Evolutionary conservation across 2,888 invertebrate species (phyloP), one percentile per base, ranked within the genome.

Genomic region (Xestia c-nigrum): DNA sequence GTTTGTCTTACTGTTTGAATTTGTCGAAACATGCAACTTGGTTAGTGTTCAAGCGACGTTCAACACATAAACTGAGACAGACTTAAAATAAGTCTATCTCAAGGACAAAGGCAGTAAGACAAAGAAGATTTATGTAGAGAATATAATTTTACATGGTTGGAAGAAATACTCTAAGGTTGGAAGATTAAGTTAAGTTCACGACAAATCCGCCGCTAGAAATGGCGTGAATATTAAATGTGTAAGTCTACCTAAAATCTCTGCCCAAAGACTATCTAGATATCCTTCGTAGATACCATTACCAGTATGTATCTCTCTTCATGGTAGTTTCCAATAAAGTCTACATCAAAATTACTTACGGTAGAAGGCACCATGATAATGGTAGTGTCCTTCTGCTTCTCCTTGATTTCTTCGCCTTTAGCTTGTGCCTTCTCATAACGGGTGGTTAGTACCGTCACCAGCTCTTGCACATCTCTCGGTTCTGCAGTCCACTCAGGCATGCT

Each of bases 401-500:
- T 90, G 46, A 95, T 93, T 38, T 95, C 93, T 0, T 93, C 94
- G 0, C 95, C 92, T 78, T 93, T 90, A 1, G 90, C 89, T n/a
- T 95, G 89, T 0, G 96, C 95, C 40, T 90, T 92, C 68, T 93
- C 94, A 81, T 94, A 97, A 61, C 96, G 95, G 6, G 92, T 90
- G 1, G 93, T 92, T 1, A 97, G 91, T 19, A 97, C 93, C 21
- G 90, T 87, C 16, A 97, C 87, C 10, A 97, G 88, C 59, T 96
- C 93, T 19, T 95, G 93, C 0, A 97, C 94, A 81, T 97, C 96
- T 0, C 96, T 91, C 0, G 95, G 93, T 81, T 97, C 94, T 0
- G 95, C 95, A 7, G 96, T 95, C 94, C 97, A 96, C 66, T 96
- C 96, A 0, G 97, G 96, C 74, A 96, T 92, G 1, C 92, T 80